These are phyloP conservation scores for Pipistrellus kuhlii DNA, from an alignment of 2,797 vertebrate genomes.

Conservation along the genomic window DNA sequence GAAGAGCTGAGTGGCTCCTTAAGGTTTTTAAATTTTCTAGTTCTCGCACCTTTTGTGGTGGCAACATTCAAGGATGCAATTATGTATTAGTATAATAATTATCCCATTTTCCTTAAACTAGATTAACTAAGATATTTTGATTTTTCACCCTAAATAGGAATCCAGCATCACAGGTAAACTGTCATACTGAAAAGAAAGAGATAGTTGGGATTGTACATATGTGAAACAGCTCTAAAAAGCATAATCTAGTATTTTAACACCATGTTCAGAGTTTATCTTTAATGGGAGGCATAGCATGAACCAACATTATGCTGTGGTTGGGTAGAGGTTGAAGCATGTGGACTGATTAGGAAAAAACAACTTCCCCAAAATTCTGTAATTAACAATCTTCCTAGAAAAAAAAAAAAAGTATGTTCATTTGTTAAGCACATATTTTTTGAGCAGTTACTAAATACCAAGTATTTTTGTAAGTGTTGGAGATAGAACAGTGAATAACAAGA, in stretches of 20 bases:
- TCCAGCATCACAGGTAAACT: background rate
- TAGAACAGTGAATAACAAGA: background rate
- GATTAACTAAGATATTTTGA: constrained; percentile 14
- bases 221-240: constrained; percentile 16
- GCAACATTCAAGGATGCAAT: background rate
- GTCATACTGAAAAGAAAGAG: constrained; percentile 17
- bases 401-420: background rate
- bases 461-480: background rate
- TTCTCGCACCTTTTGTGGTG: background rate
- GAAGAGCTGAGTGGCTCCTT: background rate
- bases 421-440: constrained; percentile 16
- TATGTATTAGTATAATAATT: constrained; percentile 36
- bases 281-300: background rate
- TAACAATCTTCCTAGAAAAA: background rate
- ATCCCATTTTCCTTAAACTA: constrained; percentile 13
- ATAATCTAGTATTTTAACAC: constrained; percentile 15
- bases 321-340: background rate
- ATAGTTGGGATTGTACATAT: background rate
- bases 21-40: constrained; percentile 6
- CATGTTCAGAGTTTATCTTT: background rate
- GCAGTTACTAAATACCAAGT: background rate
- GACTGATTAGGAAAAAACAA: background rate
- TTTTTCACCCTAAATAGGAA: constrained; percentile 29
- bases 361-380: background rate
- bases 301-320: background rate